A percentile compares a stretch with the other conserved stretches of the same genome.
phyloP scores from a whole-genome alignment of 2,797 vertebrate genomes.

The Masticophis lateralis region DNA sequence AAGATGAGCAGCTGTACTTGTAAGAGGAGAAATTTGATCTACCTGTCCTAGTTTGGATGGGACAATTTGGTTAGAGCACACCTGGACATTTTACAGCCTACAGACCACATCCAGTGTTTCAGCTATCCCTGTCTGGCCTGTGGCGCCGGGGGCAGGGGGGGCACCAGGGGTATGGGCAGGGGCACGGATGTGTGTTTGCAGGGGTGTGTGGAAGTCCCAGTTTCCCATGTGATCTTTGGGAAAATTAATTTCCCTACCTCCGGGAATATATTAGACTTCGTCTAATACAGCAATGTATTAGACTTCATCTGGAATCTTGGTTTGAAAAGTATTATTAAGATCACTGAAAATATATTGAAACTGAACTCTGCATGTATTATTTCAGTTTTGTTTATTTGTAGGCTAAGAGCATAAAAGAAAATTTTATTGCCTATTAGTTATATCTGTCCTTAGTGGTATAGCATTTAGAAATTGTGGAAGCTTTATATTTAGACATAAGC shows the following conservation, averaged over 20 bases:
- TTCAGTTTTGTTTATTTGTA: not conserved
- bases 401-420: not conserved
- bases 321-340: not conserved
- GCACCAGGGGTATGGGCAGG: not conserved
- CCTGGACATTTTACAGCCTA: not conserved
- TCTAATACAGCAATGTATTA: not conserved
- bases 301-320: not conserved
- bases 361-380: not conserved
- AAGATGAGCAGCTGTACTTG: not conserved
- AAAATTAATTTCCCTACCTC: not conserved
- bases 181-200: not conserved
- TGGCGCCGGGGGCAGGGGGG: fast-evolving
- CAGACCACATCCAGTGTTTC: not conserved
- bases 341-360: not conserved
- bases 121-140: not conserved
- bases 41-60: not conserved
- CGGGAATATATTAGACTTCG: not conserved
- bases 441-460: not conserved
- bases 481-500: not conserved
- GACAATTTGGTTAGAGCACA: not conserved
- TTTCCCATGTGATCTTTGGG: not conserved
- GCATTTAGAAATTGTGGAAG: not conserved
- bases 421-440: not conserved
- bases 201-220: not conserved
- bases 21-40: not conserved